Base-by-base conservation (phyloP, 2,113 vertebrate species). In the Lophius piscatorius region DNA sequence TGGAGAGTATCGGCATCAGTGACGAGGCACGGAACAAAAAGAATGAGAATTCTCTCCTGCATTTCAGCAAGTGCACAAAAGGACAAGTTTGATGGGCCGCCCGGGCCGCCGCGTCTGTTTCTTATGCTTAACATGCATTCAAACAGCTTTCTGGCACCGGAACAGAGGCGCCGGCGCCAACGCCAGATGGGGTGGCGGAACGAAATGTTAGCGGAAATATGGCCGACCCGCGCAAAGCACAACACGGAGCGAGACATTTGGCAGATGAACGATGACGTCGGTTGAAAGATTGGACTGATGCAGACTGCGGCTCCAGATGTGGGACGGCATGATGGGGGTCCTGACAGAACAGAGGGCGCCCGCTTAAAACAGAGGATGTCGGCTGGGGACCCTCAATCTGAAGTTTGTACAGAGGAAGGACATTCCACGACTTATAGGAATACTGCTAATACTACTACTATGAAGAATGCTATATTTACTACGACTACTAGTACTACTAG, bases 161-260 rank as follows among this genome's bases (percentile, higher is more conserved):
- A 68, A 65, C 67, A 71, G 65, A 72, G 45, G 42, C 64, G 49
- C 54, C 6, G 67, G 74, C 48, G 77, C 77, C 80, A 71, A 9
- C 66, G 13, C 36, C 80, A 83, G 80, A 87, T 85, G 86, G 78
- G 70, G 21, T 62, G 48, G 76, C 52, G 63, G 68, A 85, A 81
- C 76, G 7, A 87, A 84, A 63, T 55, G 79, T 81, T 72, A 74
- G 58, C 56, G 45, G 67, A 79, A 82, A 82, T 76, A 78, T 75
- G 81, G 64, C 78, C 2, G 23, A 10, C 7, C 21, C 9, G 22
- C 31, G 13, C 55, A 63, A 55, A 69, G 58, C 67, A 56, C 67
- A 60, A 78, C 76, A 41, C 20, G 57, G 74, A 50, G 50, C 21
- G 20, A 67, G 29, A 49, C 70, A 26, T 69, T 69, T 64, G 73